Percentiles rank a stretch among this genome's conserved stretches.
Conservation (phyloP, 2,797 vertebrate genomes). For the Acanthopagrus latus region DNA sequence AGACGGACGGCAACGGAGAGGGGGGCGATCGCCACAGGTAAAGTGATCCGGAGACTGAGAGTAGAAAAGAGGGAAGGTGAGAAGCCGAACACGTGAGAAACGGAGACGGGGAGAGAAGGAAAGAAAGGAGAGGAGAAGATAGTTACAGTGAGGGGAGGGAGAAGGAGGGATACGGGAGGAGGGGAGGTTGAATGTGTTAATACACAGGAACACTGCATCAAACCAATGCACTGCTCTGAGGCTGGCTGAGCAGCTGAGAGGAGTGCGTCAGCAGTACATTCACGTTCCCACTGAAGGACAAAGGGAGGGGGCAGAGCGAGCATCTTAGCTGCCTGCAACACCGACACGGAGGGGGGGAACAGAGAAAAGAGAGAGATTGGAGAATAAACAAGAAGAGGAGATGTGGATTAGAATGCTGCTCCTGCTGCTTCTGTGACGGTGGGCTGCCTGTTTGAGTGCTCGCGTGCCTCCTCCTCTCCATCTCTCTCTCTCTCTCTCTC, state of each 20-base stretch:
- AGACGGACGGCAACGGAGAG: conserved; percentile 24
- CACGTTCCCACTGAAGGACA: conserved; percentile 98
- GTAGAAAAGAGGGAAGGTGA: conserved; percentile 54
- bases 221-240: conserved; percentile 93
- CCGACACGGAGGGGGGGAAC: conserved; percentile 72
- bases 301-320: conserved; percentile 94
- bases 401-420: conserved; percentile 80
- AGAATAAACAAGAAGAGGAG: conserved; percentile 81
- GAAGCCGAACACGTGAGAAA: conserved; percentile 47
- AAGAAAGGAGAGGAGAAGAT: conserved; percentile 56
- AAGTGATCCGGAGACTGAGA: conserved; percentile 57
- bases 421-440: conserved; percentile 81
- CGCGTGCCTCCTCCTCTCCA: conserved; percentile 71
- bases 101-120: conserved; percentile 41
- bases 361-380: conserved; percentile 74
- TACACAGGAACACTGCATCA: conserved; percentile 94
- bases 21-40: conserved; percentile 43
- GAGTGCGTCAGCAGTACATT: conserved; percentile 97
- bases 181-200: conserved; percentile 88
- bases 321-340: conserved; percentile 90
- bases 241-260: conserved; percentile 83
- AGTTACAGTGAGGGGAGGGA: conserved; percentile 63
- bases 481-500: conserved; percentile 61
- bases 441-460: conserved; percentile 80
- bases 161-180: conserved; percentile 58